Base-by-base conservation (phyloP, 2,113 vertebrate species). In the Cyprinodon brontotheroides region DNA sequence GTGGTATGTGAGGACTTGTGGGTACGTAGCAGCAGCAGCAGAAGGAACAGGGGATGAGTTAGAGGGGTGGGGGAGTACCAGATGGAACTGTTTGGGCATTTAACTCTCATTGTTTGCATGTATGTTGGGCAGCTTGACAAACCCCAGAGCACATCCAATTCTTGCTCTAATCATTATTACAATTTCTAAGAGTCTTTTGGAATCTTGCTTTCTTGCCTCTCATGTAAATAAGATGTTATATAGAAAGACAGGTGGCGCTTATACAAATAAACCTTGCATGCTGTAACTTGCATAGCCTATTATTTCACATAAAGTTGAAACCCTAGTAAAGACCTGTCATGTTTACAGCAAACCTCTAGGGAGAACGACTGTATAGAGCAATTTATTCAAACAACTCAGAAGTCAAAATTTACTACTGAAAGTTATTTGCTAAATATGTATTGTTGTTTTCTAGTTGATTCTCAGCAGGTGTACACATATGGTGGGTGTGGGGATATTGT, bases 11-110 rank as follows among this genome's bases (percentile, higher is more conserved):
- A 72, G 59, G 60, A 77, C 59, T 17, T 22, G 61, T 14, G 40
- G 61, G 63, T 29, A 68, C 40, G 63, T 59, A 77, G 63, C 70
- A 82, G 75, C n/a, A 66, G 70, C 41, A 48, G 53, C 68, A 65
- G 70, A 59, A 80, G 78, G 75, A 47, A 38, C 8, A 1, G 41
- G 50, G 43, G 61, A 75, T 61, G 50, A 57, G 50, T 20, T n/a
- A n/a, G 50, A n/a, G 48, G 41, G 75, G 43, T 48, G 37, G 68
- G 77, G 50, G 7, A 57, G 15, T 9, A n/a, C 50, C 86, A 85
- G 85, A 85, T 89, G 80, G 78, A 85, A 64, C 39, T 79, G 84
- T 92, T 87, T 81, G 74, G 86, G 48, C 22, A 53, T 83, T 73
- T 63, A 48, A 77, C 69, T 61, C 15, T 81, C 61, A 61, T 59